Conservation (phyloP, 2,797 vertebrate genomes). For the Ammospiza maritima region DNA sequence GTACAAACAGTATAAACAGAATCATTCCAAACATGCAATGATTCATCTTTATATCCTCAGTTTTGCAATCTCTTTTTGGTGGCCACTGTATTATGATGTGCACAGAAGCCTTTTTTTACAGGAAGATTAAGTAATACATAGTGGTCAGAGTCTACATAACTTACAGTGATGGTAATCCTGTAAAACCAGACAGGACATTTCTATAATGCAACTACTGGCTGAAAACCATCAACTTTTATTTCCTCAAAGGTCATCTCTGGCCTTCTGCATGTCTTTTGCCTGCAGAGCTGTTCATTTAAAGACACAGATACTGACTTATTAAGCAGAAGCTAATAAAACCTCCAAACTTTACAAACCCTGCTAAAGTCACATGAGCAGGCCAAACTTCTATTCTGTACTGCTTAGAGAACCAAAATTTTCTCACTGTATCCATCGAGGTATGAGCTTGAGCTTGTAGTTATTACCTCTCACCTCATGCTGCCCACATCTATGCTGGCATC, state of each 20-base stretch:
- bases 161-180: background rate
- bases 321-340: background rate
- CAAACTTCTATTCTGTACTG: background rate
- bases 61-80: background rate
- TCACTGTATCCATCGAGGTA: background rate
- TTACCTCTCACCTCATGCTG: background rate
- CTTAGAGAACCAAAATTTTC: background rate
- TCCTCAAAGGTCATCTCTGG: background rate
- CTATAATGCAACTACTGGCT: background rate
- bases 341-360: background rate
- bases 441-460: background rate
- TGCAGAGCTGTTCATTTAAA: background rate
- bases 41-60: too few species aligned
- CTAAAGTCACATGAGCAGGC: background rate
- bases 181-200: background rate
- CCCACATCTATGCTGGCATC: background rate
- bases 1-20: too few species aligned
- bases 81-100: fast-evolving
- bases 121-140: background rate
- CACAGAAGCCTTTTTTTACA: background rate
- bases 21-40: too few species aligned
- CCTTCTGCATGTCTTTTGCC: background rate
- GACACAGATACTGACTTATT: background rate
- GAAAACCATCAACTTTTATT: background rate
- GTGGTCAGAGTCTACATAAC: background rate